A percentile compares a stretch with the other conserved stretches of the same genome.
Conservation (phyloP, 2,113 vertebrate species). For the Hemiscyllium ocellatum region DNA sequence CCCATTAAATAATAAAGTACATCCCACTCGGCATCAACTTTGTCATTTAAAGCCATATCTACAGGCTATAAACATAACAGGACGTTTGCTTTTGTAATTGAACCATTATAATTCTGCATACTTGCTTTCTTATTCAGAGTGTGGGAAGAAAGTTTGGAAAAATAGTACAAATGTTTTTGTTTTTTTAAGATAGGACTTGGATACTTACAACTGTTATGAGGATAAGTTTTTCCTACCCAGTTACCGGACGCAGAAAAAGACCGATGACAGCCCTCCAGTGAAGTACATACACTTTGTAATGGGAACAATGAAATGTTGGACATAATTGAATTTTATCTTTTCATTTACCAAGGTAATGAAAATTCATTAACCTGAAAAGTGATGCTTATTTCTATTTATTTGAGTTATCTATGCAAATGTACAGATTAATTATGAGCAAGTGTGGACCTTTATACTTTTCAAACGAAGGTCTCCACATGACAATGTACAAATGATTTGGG, state of each 20-base stretch:
- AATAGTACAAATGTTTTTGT: background rate
- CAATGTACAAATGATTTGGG: background rate
- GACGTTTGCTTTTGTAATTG: background rate
- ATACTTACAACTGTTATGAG: background rate
- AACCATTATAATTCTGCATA: background rate
- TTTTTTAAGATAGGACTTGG: background rate
- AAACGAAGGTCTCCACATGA: background rate
- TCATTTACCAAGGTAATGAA: conserved; percentile 24
- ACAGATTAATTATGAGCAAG: background rate
- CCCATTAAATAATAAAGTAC: background rate
- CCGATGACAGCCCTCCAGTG: background rate
- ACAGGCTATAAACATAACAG: background rate
- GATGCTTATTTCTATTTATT: conserved; percentile 16
- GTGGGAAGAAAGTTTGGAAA: background rate
- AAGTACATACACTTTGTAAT: conserved; percentile 1
- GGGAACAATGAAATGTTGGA: conserved; percentile 17
- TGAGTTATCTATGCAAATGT: conserved; percentile 11
- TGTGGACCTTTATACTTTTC: background rate
- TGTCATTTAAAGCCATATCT: background rate
- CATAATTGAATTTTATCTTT: conserved; percentile 33
- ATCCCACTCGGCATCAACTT: background rate
- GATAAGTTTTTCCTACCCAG: background rate
- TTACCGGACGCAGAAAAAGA: background rate
- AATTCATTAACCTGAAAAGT: background rate
- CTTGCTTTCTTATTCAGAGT: background rate